Conservation (phyloP, 2,797 vertebrate species). For the Ibycter americanus region DNA sequence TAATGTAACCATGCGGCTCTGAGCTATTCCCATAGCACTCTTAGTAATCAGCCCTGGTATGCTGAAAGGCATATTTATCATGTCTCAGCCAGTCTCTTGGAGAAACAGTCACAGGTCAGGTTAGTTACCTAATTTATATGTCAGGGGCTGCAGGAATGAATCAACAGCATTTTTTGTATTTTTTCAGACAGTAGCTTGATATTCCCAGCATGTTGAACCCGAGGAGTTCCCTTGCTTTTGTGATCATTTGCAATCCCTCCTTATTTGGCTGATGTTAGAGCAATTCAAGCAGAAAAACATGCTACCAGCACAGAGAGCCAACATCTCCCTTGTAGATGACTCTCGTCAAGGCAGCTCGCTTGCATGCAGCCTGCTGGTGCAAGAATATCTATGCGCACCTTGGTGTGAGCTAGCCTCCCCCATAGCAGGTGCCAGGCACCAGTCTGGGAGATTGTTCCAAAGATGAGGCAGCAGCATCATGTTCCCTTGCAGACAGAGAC, state of each 20-base stretch:
- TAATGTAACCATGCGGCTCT: neutral
- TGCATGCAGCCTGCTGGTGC: rapidly evolving
- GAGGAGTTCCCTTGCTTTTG: conserved; percentile 49
- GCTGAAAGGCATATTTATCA: conserved; percentile 69
- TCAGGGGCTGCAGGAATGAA: conserved; percentile 57
- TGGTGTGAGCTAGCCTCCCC: neutral
- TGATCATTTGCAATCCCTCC: neutral
- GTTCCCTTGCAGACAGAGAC: neutral
- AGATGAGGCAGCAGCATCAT: neutral
- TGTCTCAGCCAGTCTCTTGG: conserved; percentile 34
- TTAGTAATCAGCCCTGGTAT: conserved; percentile 40
- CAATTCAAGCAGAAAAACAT: neutral
- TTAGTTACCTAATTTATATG: conserved; percentile 67
- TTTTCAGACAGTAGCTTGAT: conserved; percentile 46
- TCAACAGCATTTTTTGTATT: conserved; percentile 9
- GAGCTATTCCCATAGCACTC: conserved; percentile 25
- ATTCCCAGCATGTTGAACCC: neutral
- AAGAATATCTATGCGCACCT: rapidly evolving
- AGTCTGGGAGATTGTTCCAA: rapidly evolving
- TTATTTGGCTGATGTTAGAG: conserved; percentile 14
- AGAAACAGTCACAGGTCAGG: conserved; percentile 60
- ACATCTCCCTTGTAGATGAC: rapidly evolving
- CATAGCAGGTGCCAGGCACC: neutral
- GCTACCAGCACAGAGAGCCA: neutral
- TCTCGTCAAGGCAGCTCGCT: neutral